Evolutionary conservation across 2,113 vertebrate species (phyloP).

Genomic region (Oxyruncus cristatus): DNA sequence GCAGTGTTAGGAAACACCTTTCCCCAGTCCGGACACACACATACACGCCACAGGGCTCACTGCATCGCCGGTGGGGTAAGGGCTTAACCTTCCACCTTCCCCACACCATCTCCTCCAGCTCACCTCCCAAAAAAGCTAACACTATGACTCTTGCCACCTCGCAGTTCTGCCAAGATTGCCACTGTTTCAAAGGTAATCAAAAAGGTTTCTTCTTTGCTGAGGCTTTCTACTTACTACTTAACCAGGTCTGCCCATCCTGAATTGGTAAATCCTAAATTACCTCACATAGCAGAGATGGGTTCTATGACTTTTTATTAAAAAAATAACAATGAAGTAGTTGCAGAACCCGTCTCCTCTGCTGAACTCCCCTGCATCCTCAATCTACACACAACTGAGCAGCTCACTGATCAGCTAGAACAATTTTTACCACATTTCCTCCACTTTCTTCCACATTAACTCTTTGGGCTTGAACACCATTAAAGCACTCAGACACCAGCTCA

Average conservation of each 20-base stretch:
- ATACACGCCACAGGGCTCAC: rapidly evolving
- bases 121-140: background rate
- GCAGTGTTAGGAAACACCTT: background rate
- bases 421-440: background rate
- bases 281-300: rapidly evolving
- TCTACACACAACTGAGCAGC: background rate
- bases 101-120: rapidly evolving
- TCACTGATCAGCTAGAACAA: background rate
- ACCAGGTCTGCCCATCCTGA: background rate
- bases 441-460: background rate
- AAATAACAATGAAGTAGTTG: background rate
- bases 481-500: background rate
- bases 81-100: background rate
- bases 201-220: background rate
- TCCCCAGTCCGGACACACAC: rapidly evolving
- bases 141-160: rapidly evolving
- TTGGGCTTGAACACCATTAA: background rate
- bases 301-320: background rate
- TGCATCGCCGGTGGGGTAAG: rapidly evolving
- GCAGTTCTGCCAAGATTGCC: background rate
- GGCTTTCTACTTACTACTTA: background rate
- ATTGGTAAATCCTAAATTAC: background rate
- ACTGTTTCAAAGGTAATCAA: background rate
- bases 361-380: background rate
- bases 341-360: background rate